These are phyloP conservation scores for Romanogobio albipinnatus DNA, from an alignment of 2,113 vertebrate genomes.

Conservation along the genomic window DNA sequence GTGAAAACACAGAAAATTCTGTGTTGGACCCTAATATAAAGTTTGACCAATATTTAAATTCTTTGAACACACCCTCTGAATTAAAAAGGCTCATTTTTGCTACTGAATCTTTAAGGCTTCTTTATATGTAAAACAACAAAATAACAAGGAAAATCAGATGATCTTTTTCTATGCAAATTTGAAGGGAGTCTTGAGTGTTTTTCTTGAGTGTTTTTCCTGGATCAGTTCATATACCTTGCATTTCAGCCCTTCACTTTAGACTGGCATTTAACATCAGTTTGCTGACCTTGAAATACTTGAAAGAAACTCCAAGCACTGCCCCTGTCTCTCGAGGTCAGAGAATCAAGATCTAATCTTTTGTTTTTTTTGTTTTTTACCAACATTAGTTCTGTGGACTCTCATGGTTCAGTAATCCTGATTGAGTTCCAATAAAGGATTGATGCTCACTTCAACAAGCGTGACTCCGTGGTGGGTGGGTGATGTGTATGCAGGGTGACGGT, in stretches of 20 bases:
- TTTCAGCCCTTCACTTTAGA: neutral
- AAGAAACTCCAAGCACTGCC: neutral
- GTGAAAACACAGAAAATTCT: too few species aligned
- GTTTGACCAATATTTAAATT: too few species aligned
- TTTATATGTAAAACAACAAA: neutral
- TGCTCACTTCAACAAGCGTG: neutral
- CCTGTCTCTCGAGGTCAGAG: neutral
- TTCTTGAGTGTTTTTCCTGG: too few species aligned
- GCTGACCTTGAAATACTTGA: slow-evolving; percentile 25
- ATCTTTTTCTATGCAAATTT: neutral
- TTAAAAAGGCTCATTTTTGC: neutral
- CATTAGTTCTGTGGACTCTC: neutral
- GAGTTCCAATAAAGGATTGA: slow-evolving; percentile 22
- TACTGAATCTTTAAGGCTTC: neutral
- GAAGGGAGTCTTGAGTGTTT: neutral
- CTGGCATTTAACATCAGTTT: slow-evolving; percentile 30
- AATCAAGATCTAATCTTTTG: slow-evolving; percentile 1
- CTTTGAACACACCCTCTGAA: too few species aligned
- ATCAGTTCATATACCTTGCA: neutral
- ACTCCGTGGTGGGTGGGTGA: neutral
- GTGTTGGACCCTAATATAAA: too few species aligned
- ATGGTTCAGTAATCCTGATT: slow-evolving; percentile 23
- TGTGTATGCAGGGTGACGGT: neutral
- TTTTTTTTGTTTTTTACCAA: neutral
- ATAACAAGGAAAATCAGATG: neutral